Evolutionary conservation across 2,797 vertebrate genomes (phyloP), one percentile per base, ranked within the genome.

Genomic region (Tamandua tetradactyla): DNA sequence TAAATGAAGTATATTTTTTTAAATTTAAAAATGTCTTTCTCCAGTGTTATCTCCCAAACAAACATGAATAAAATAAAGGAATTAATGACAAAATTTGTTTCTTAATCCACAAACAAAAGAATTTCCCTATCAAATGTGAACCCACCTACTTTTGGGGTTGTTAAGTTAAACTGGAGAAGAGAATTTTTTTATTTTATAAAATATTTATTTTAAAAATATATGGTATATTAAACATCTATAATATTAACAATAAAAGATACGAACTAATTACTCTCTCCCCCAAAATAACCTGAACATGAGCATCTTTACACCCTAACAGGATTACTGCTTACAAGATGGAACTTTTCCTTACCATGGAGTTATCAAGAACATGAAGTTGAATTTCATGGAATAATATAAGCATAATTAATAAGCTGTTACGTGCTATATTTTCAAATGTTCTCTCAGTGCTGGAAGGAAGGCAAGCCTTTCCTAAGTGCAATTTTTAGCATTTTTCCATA

Each of bases 21-120:
- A 23, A 25, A 11, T 5, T 78, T 72, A 52, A 27, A 32, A 89
- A 1, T 78, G 14, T 85, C 93, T 75, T 2, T 95, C 84, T 95
- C 85, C 93, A 83, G 59, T 80, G 94, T 88, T 78, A 93, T 93
- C 11, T 71, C 76, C 47, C 32, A 64, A 25, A 86, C 74, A 97
- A 97, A 76, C 23, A 86, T 42, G 52, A 81, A 95, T 37, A 91
- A 90, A 80, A 42, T 71, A 42, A 89, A 93, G 10, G 47, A 57
- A 68, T 89, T 52, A 81, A 37, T 35, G 80, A 84, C 44, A 12
- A 35, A 69, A 79, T 92, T 97, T 96, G 92, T 83, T 75, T 75
- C 44, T 27, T 69, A 89, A 61, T 15, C n/a, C 89, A 94, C 84
- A 86, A 59, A 82, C 32, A 11, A 49, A 92, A 44, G 83, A 91